phyloP scores from a whole-genome alignment of 2,888 invertebrate species.

The Heliconius charithonia region DNA sequence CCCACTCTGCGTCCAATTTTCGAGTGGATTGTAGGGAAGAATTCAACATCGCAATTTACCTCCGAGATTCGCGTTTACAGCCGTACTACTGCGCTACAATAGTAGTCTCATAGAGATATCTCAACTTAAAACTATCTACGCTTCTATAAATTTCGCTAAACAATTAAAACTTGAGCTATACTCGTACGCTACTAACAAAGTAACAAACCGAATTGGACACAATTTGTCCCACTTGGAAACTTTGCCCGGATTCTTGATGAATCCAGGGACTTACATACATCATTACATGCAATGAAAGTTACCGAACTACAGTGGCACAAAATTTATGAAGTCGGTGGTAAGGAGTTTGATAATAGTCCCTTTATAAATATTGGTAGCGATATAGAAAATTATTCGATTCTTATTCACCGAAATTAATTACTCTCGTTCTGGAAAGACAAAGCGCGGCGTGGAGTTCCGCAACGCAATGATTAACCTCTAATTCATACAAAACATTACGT shows the following conservation, averaged over 20 bases:
- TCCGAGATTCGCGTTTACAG: no score
- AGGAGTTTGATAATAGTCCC: background rate
- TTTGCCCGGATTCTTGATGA: slow-evolving; percentile 25
- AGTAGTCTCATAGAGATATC: background rate
- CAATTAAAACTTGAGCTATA: slow-evolving; percentile 34
- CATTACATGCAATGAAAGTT: slow-evolving; percentile 18
- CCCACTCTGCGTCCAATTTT: no score
- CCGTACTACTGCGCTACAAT: background rate
- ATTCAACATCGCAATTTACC: no score
- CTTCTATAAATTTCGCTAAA: slow-evolving; percentile 9
- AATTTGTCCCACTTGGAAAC: slow-evolving; percentile 27
- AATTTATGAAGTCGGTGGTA: background rate
- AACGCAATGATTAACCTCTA: background rate
- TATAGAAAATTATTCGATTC: no score
- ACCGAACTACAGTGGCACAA: background rate
- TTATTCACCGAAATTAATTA: background rate
- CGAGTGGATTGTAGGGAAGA: no score
- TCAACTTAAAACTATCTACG: background rate
- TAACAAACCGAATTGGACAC: slow-evolving; percentile 25
- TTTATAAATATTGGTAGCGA: background rate
- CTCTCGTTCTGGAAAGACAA: background rate
- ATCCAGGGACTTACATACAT: slow-evolving; percentile 21
- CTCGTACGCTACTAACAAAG: slow-evolving; percentile 20
- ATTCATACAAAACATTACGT: background rate
- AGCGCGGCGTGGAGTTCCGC: no score